phyloP scores from a whole-genome alignment of 2,888 invertebrate genomes.

The Cetonia aurata region DNA sequence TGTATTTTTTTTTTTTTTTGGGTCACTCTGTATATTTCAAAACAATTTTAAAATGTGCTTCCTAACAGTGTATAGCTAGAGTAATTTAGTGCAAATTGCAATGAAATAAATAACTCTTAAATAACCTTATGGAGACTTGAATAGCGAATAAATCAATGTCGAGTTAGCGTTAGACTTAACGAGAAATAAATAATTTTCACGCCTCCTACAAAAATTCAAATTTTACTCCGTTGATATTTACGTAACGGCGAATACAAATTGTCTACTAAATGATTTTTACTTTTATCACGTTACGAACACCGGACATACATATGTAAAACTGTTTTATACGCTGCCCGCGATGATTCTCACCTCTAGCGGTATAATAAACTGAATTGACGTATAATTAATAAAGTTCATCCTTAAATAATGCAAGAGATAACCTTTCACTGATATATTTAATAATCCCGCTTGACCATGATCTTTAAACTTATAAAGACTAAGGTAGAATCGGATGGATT shows the following conservation, averaged over 20 bases:
- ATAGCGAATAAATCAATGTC: no score
- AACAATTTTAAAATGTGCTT: no score
- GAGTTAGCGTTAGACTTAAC: no score
- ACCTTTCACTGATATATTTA: slow-evolving; percentile 40
- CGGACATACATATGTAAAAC: slow-evolving; percentile 3
- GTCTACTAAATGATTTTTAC: not conserved
- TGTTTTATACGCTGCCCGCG: slow-evolving; percentile 4
- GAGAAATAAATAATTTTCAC: no score
- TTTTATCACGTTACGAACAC: not conserved
- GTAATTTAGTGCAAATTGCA: no score
- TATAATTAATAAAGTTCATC: slow-evolving; percentile 41
- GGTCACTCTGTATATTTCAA: no score
- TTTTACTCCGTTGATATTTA: not conserved
- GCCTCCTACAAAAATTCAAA: not conserved
- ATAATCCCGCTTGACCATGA: slow-evolving; percentile 29
- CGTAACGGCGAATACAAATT: slow-evolving; percentile 16
- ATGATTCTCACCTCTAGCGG: slow-evolving; percentile 25
- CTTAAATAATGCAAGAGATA: slow-evolving; percentile 35
- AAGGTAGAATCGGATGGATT: slow-evolving; percentile 16
- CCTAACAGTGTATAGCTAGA: no score
- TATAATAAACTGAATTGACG: slow-evolving; percentile 19
- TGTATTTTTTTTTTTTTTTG: no score
- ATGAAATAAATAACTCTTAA: no score
- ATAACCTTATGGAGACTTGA: no score
- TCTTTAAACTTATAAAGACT: slow-evolving; percentile 18